Base-by-base conservation (phyloP, 2,888 invertebrate genomes). In the Phasia obesa region DNA sequence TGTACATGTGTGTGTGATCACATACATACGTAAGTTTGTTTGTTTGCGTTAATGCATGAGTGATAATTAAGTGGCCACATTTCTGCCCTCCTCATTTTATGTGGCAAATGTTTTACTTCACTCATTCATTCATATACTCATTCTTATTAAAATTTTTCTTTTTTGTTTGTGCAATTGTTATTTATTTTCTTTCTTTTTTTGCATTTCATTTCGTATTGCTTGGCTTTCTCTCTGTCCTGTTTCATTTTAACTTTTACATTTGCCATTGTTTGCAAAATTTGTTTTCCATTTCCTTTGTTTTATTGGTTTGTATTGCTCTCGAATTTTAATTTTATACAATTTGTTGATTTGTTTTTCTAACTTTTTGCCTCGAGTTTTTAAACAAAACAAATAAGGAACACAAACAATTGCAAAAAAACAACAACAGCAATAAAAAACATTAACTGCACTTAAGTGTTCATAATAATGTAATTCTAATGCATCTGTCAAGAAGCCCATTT, bases 61-160 rank as follows among this genome's bases (percentile, higher is more conserved):
- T 86, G 85, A 85, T 86, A 87, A 87, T 87, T 86, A 86, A 87
- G 87, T 86, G 86, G 85, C 85, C 85, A 83, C 85, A 82, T 79
- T 85, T 79, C 81, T 75, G 59, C 69, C 76, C 76, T 69, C 73
- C 78, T 64, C 67, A 78, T 78, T 81, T 73, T 65, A 74, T 79
- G 79, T 79, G 70, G 70, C 74, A 78, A 62, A n/a, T 67, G 76
- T 60, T 74, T 27, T 53, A 25, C 23, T 73, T 42, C 25, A 49
- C n/a, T n/a, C n/a, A n/a, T n/a, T 35, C 31, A 35, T 49, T 73
- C 73, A 51, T 69, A 27, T 21, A 57, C 27, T 59, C 19, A 23
- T 55, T 15, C 13, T 47, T 69, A n/a, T n/a, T n/a, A n/a, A n/a
- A n/a, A n/a, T n/a, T n/a, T n/a, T n/a, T n/a, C 27, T 53, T 27